phyloP scores from a whole-genome alignment of 2,888 invertebrate genomes.

The Cryptocephalus primarius region DNA sequence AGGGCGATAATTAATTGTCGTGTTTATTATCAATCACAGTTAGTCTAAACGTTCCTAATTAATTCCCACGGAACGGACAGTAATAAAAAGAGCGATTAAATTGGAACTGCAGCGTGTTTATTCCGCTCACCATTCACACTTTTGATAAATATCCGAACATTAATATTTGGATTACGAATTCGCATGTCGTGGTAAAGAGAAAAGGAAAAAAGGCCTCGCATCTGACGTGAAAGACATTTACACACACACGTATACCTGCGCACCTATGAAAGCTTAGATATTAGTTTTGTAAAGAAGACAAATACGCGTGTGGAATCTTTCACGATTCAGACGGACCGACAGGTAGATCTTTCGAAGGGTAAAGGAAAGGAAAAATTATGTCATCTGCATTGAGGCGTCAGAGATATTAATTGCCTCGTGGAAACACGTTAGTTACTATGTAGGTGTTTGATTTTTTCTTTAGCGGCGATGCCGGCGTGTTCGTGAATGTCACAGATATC shows the following conservation, averaged over 20 bases:
- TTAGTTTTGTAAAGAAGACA: conserved; percentile 8
- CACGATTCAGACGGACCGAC: background rate
- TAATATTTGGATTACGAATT: conserved; percentile 1
- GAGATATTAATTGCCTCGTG: conserved; percentile 2
- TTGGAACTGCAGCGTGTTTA: no score
- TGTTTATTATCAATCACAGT: no score
- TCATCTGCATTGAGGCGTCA: conserved; percentile 4
- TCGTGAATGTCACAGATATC: background rate
- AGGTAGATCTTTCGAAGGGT: background rate
- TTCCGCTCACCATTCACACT: background rate
- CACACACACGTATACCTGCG: conserved; percentile 1
- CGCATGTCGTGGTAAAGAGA: background rate
- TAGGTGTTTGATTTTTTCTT: no score
- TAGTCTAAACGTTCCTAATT: no score
- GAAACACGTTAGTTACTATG: background rate
- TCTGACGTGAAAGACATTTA: conserved; percentile 2
- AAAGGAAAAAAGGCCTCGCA: background rate
- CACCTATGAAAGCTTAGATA: background rate
- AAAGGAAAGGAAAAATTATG: conserved; percentile 3
- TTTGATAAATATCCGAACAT: conserved; percentile 3
- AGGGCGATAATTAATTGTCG: no score
- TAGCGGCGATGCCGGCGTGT: no score
- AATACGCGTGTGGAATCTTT: conserved; percentile 2
- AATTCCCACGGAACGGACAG: no score
- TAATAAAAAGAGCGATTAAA: no score